Conservation (phyloP, 92 coral and sea anemone genomes). For the Paramuricea clavata region DNA sequence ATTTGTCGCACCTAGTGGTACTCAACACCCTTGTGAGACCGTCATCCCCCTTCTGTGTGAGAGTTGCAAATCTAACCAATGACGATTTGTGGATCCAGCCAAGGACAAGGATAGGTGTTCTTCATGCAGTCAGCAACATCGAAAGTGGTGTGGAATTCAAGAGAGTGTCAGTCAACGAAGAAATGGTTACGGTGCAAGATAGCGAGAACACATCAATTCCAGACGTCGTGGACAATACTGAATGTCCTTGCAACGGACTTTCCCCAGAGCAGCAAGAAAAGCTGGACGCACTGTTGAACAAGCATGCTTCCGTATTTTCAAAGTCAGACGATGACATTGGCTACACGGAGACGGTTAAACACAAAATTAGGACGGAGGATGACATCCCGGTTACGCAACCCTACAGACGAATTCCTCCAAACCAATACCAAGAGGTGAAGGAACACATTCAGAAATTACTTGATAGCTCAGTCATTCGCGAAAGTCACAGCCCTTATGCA, state of each 20-base stretch:
- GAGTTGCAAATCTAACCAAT: conserved; percentile 71
- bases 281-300: conserved; percentile 34
- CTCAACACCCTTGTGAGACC: conserved; percentile 66
- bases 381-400: conserved; percentile 56
- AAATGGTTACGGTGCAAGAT: neutral
- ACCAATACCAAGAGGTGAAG: conserved; percentile 37
- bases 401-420: conserved; percentile 50
- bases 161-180: conserved; percentile 47
- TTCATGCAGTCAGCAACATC: conserved; percentile 57
- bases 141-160: conserved; percentile 5
- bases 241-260: conserved; percentile 23
- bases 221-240: neutral
- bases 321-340: conserved; percentile 36
- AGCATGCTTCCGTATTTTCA: conserved; percentile 40
- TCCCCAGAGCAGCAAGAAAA: conserved; percentile 29
- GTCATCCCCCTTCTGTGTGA: conserved; percentile 56
- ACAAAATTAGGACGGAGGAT: conserved; percentile 27
- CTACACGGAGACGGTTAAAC: conserved; percentile 39
- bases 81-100: conserved; percentile 79
- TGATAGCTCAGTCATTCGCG: conserved; percentile 36
- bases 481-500: conserved; percentile 51
- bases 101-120: conserved; percentile 69
- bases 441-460: conserved; percentile 44
- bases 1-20: conserved; percentile 59
- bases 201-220: neutral